Conservation (phyloP, 2,797 vertebrate genomes). For the Rhinella marina region DNA sequence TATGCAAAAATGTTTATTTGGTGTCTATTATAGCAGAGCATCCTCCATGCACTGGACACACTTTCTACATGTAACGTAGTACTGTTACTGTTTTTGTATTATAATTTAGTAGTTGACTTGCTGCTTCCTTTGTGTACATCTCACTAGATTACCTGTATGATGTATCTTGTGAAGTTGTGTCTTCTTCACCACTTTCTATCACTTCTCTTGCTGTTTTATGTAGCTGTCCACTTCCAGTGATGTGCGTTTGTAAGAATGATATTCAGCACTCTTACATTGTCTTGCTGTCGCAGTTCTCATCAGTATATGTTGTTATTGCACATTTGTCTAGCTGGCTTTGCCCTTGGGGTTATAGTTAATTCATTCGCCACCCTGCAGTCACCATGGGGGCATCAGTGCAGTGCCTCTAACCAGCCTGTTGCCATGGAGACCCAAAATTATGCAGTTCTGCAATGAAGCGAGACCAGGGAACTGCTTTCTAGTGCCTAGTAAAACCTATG, state of each 20-base stretch:
- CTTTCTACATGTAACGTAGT: background rate
- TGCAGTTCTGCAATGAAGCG: conserved; percentile 58
- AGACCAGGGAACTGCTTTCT: conserved; percentile 60
- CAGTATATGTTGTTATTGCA: conserved; percentile 43
- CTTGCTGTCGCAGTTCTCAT: conserved; percentile 38
- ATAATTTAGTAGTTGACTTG: background rate
- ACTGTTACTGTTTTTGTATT: background rate
- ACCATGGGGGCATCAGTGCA: conserved; percentile 52
- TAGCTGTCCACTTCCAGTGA: conserved; percentile 8
- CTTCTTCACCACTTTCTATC: background rate
- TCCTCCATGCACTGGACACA: background rate
- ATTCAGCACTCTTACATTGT: conserved; percentile 5
- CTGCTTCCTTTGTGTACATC: background rate
- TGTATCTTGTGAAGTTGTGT: background rate
- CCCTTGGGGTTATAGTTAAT: conserved; percentile 63
- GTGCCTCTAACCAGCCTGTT: conserved; percentile 52
- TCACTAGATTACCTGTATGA: background rate
- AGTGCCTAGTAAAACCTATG: conserved; percentile 54
- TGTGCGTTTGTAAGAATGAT: background rate
- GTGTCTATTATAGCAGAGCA: background rate
- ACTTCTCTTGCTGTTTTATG: background rate
- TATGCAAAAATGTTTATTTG: background rate
- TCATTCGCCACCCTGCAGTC: conserved; percentile 62
- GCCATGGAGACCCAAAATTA: conserved; percentile 58
- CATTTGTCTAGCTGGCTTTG: conserved; percentile 52